These are phyloP conservation scores for Drosophila paranaensis DNA, from an alignment of 2,888 invertebrate species.

Conservation along the genomic window DNA sequence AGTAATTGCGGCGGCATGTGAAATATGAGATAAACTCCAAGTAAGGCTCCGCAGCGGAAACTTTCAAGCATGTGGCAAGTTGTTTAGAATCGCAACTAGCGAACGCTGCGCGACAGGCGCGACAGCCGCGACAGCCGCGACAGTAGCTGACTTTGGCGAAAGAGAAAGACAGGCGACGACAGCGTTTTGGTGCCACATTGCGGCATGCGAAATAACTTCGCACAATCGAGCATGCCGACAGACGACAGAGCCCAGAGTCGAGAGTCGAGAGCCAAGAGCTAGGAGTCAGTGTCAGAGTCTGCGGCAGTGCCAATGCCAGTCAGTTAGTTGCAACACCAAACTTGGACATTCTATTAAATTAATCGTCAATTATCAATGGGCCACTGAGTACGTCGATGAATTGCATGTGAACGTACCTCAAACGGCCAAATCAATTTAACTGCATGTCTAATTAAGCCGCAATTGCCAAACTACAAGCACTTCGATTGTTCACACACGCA, in stretches of 20 bases:
- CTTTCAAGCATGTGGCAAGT: constrained; percentile 78
- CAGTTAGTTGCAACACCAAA: constrained; percentile 63
- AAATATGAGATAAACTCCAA: constrained; percentile 81
- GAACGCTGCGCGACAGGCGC: constrained; percentile 25
- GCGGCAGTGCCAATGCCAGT: constrained; percentile 17
- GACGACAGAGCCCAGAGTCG: constrained; percentile 5
- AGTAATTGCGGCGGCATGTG: constrained; percentile 80
- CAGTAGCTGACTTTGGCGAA: constrained; percentile 17
- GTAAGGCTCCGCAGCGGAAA: constrained; percentile 63
- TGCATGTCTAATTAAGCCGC: constrained; percentile 74
- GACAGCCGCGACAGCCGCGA: constrained; percentile 18
- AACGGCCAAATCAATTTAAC: constrained; percentile 66
- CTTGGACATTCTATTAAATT: constrained; percentile 82
- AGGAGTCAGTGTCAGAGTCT: constrained; percentile 3
- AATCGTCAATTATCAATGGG: constrained; percentile 78
- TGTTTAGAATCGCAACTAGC: constrained; percentile 80
- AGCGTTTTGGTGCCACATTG: constrained; percentile 80
- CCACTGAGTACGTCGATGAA: constrained; percentile 42
- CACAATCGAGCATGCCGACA: constrained; percentile 80
- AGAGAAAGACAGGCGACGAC: constrained; percentile 58
- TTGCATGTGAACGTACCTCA: constrained; percentile 28
- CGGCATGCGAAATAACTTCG: constrained; percentile 81
- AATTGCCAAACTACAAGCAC: constrained; percentile 62
- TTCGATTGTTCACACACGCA: constrained; percentile 10
- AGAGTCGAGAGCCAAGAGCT: constrained; percentile 14